Evolutionary conservation across 2,797 vertebrate genomes (phyloP).

Genomic region (Apodemus agrarius): DNA sequence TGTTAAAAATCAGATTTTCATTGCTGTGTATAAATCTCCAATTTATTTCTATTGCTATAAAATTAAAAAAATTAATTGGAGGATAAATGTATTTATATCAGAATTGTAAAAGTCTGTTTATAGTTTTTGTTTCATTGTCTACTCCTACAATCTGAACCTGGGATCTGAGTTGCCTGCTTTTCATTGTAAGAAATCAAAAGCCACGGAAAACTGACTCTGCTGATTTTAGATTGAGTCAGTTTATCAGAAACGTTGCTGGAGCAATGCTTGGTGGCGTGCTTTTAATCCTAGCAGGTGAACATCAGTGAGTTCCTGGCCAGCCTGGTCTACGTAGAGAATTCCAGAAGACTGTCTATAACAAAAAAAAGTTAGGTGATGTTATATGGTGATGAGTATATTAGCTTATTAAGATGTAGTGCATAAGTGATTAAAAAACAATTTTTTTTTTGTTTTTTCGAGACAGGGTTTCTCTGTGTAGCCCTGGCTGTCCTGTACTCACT

Average conservation of each 20-base stretch:
- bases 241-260: constrained; percentile 17
- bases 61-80: constrained; percentile 20
- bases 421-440: constrained; percentile 47
- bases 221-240: constrained; percentile 21
- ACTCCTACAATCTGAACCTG: neutral
- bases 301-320: neutral
- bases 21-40: neutral
- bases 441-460: no score
- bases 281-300: neutral
- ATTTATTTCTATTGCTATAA: constrained; percentile 39
- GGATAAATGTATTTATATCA: neutral
- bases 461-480: no score
- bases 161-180: constrained; percentile 22
- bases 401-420: neutral
- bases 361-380: no score
- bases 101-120: constrained; percentile 18
- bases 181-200: constrained; percentile 35
- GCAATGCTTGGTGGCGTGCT: neutral
- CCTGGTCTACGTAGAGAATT: neutral
- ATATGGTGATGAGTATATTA: neutral
- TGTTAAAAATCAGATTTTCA: neutral
- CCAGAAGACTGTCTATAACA: neutral
- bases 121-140: neutral
- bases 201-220: neutral
- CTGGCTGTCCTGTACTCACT: no score